phyloP scores from a whole-genome alignment of 1,140 invertebrate species.

The Meloidogyne exigua region DNA sequence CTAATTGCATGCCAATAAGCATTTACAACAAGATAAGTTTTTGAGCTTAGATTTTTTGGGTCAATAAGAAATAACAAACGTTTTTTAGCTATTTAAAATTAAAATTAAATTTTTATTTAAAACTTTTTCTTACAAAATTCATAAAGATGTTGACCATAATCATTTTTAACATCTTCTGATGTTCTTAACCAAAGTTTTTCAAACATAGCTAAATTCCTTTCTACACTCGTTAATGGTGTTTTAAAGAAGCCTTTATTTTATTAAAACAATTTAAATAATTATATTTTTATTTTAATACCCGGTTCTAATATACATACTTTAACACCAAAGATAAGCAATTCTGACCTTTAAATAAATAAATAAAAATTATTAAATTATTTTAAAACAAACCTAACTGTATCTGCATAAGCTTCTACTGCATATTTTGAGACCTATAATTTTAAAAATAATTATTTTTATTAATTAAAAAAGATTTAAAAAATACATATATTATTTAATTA shows the following conservation, averaged over 20 bases:
- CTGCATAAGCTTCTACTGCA: slow-evolving; percentile 36
- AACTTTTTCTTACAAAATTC: slow-evolving; percentile 12
- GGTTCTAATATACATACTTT: slow-evolving; percentile 26
- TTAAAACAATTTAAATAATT: neutral
- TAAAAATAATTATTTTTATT: neutral
- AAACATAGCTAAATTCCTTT: slow-evolving; percentile 14
- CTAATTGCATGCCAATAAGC: slow-evolving; percentile 27
- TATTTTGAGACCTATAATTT: slow-evolving; percentile 34
- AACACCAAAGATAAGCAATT: slow-evolving; percentile 17
- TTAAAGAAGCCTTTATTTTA: slow-evolving; percentile 23
- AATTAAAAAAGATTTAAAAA: no score
- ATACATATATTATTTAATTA: neutral
- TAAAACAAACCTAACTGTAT: slow-evolving; percentile 27
- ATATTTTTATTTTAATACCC: neutral
- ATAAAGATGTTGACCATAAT: slow-evolving; percentile 11
- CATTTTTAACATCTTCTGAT: slow-evolving; percentile 6
- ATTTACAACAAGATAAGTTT: slow-evolving; percentile 13
- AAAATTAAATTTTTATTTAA: neutral
- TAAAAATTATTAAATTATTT: neutral
- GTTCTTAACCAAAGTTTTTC: slow-evolving; percentile 18
- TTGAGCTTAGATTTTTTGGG: slow-evolving; percentile 15
- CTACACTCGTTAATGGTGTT: slow-evolving; percentile 20
- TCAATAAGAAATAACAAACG: slow-evolving; percentile 12
- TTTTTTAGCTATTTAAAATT: neutral
- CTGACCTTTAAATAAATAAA: neutral